phyloP scores from a whole-genome alignment of 2,797 vertebrate species.

The Cyprinella venusta region DNA sequence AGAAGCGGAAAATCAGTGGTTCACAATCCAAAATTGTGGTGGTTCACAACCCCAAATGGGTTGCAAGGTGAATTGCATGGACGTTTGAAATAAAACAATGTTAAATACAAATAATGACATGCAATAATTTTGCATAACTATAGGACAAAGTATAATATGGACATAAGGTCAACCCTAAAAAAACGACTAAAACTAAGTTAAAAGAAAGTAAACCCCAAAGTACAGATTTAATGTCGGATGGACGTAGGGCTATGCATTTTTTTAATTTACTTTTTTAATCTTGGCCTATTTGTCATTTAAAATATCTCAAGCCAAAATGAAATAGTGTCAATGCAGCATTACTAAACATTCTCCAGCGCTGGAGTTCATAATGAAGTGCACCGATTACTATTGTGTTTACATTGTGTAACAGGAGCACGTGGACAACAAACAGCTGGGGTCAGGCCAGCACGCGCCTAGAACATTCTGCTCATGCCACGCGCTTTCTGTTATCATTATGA shows the following conservation, averaged over 20 bases:
- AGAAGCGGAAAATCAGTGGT: background rate
- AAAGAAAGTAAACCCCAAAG: background rate
- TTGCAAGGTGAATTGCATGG: background rate
- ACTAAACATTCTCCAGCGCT: constrained; percentile 23
- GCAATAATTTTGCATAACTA: background rate
- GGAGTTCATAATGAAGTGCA: background rate
- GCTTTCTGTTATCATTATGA: constrained; percentile 12
- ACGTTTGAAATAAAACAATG: background rate
- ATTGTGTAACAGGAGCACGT: constrained; percentile 45
- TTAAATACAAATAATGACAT: background rate
- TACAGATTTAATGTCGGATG: background rate
- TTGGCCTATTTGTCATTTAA: background rate
- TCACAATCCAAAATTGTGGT: background rate
- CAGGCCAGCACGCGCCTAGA: constrained; percentile 31
- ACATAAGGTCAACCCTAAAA: too few species aligned
- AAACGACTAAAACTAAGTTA: too few species aligned
- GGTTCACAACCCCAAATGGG: background rate
- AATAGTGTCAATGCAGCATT: background rate
- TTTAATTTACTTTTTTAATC: too few species aligned
- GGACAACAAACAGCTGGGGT: constrained; percentile 34
- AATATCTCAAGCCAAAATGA: background rate
- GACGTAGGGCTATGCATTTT: too few species aligned
- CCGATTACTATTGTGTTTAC: constrained; percentile 44
- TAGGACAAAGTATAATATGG: background rate
- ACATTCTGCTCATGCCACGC: constrained; percentile 37